Percentiles rank a stretch among this genome's conserved stretches.
These are phyloP conservation scores for Tetropium fuscum DNA, from an alignment of 2,888 invertebrate genomes.

Conservation along the genomic window DNA sequence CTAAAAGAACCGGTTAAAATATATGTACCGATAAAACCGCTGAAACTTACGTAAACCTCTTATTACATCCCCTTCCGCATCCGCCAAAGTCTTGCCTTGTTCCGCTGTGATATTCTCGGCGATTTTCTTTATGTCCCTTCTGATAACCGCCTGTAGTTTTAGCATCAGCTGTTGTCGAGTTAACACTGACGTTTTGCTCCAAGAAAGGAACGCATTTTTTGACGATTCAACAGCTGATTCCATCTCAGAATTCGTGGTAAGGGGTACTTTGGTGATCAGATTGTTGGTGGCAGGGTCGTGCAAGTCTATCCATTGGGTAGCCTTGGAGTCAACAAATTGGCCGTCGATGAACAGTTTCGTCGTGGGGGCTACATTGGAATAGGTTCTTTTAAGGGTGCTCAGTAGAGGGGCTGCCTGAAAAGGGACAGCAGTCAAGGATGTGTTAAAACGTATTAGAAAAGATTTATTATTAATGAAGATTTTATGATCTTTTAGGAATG, in stretches of 20 bases:
- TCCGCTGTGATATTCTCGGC: slow-evolving; percentile 94
- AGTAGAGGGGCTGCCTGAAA: slow-evolving; percentile 8
- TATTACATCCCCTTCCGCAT: slow-evolving; percentile 98
- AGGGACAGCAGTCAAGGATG: no score
- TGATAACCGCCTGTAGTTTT: slow-evolving; percentile 84
- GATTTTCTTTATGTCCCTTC: slow-evolving; percentile 88
- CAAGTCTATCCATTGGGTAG: slow-evolving; percentile 94
- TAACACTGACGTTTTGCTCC: slow-evolving; percentile 93
- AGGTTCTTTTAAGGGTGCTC: slow-evolving; percentile 30
- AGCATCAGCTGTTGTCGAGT: slow-evolving; percentile 83
- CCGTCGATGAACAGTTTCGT: slow-evolving; percentile 97
- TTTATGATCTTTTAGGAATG: no score
- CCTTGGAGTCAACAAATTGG: slow-evolving; percentile 92
- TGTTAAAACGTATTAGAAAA: no score
- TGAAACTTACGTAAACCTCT: slow-evolving; percentile 91
- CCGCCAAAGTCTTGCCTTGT: slow-evolving; percentile 96
- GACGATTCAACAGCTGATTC: slow-evolving; percentile 88
- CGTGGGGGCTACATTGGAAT: slow-evolving; percentile 69
- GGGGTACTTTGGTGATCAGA: slow-evolving; percentile 85
- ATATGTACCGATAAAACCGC: background rate
- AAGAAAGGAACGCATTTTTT: slow-evolving; percentile 79
- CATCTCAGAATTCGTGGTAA: slow-evolving; percentile 90
- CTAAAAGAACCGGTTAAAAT: slow-evolving; percentile 65
- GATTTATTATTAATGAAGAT: no score
- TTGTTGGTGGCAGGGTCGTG: slow-evolving; percentile 96